Conservation (phyloP, 2,888 invertebrate genomes). For the Cantharis rufa region DNA sequence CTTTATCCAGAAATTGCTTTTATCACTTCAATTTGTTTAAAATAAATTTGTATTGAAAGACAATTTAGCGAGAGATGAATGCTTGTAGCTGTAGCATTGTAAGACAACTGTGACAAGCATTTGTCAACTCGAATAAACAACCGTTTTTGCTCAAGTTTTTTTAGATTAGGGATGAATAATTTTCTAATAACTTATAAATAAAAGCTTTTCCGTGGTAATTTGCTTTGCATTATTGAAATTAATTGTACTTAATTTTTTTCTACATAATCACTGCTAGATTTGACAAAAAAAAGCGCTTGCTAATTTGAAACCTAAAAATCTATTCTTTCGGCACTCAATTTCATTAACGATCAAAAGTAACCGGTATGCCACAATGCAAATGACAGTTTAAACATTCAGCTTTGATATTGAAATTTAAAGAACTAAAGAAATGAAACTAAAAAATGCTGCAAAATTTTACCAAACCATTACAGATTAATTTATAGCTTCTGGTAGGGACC, state of each 20-base stretch:
- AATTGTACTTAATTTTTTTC: neutral
- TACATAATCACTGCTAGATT: neutral
- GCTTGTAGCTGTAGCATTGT: neutral
- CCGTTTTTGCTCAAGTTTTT: neutral
- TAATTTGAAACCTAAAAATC: neutral
- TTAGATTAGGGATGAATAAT: neutral
- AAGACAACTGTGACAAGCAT: neutral
- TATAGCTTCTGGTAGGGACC: neutral
- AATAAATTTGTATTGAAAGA: neutral
- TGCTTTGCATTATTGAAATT: neutral
- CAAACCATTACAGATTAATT: neutral
- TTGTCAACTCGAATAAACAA: neutral
- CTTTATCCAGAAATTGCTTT: neutral
- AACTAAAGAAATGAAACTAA: neutral
- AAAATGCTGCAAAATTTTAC: neutral
- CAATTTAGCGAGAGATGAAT: neutral
- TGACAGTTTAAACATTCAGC: neutral
- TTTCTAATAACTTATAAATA: neutral
- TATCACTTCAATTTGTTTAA: neutral
- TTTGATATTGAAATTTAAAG: neutral
- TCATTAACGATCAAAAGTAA: neutral
- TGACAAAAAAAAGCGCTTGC: neutral
- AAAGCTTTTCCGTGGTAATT: neutral
- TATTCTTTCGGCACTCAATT: neutral
- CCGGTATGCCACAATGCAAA: neutral